Evolutionary conservation across 2,888 invertebrate species (phyloP).

Genomic region (Operophtera brumata): DNA sequence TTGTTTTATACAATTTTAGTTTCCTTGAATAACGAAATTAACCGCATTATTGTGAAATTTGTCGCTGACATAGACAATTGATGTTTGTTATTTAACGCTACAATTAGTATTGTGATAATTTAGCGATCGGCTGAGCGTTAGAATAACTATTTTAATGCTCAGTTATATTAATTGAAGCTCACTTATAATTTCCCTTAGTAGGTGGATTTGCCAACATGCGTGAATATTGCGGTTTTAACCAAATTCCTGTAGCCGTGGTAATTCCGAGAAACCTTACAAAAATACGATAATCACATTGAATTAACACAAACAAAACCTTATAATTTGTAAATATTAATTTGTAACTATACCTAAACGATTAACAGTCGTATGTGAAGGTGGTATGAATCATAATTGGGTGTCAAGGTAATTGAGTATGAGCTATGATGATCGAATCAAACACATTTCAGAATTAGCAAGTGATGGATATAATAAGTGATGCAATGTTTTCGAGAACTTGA

Average conservation of each 20-base stretch:
- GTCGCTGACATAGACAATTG: too few species aligned
- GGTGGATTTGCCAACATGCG: background rate
- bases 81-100: too few species aligned
- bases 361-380: background rate
- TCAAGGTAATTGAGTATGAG: background rate
- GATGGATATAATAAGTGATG: conserved; percentile 1
- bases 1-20: too few species aligned
- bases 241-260: background rate
- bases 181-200: too few species aligned
- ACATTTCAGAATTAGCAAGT: conserved; percentile 16
- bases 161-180: too few species aligned
- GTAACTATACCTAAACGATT: background rate
- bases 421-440: conserved; percentile 22
- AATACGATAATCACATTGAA: conserved; percentile 24
- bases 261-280: conserved; percentile 28
- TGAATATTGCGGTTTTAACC: background rate
- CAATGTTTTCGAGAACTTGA: too few species aligned
- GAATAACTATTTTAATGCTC: too few species aligned
- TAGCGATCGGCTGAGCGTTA: too few species aligned
- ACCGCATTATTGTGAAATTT: too few species aligned
- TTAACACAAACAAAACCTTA: conserved; percentile 26
- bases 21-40: too few species aligned
- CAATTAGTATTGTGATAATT: too few species aligned
- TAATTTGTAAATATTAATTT: conserved; percentile 28
- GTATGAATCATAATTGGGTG: conserved; percentile 1